These are phyloP conservation scores for Meandrina meandrites DNA, from an alignment of 92 coral and sea anemone species.

Conservation along the genomic window DNA sequence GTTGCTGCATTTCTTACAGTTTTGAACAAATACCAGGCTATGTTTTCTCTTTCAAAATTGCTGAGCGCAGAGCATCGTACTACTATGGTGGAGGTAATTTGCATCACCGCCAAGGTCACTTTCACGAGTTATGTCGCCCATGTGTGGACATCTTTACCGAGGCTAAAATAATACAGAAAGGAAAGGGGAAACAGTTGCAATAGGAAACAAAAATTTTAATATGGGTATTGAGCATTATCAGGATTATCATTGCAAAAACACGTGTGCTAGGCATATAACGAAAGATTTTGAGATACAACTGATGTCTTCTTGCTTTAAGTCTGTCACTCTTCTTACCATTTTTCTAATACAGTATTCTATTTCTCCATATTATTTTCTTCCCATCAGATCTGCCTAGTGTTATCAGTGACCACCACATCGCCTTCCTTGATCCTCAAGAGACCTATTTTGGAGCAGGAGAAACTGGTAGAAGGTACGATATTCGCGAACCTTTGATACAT, in stretches of 20 bases:
- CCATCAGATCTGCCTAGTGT: conserved; percentile 89
- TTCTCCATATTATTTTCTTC: background rate
- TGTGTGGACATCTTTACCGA: background rate
- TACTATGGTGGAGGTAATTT: too few species aligned
- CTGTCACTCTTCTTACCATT: background rate
- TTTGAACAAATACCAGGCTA: too few species aligned
- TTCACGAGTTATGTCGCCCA: background rate
- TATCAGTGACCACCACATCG: conserved; percentile 79
- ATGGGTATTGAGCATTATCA: too few species aligned
- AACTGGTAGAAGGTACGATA: conserved; percentile 86
- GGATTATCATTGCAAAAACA: too few species aligned
- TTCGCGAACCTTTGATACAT: conserved; percentile 63
- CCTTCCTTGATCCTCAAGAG: conserved; percentile 96
- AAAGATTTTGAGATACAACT: background rate
- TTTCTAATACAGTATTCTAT: background rate
- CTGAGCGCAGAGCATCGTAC: too few species aligned
- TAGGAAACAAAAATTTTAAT: background rate
- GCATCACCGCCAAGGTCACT: background rate
- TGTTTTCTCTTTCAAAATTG: too few species aligned
- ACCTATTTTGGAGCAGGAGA: conserved; percentile 83
- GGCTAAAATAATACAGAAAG: background rate
- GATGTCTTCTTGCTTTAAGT: background rate
- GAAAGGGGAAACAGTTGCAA: background rate
- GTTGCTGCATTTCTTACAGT: too few species aligned
- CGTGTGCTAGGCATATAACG: background rate